Evolutionary conservation across 2,797 vertebrate species (phyloP).

Genomic region (Muraenolepis orangiensis): DNA sequence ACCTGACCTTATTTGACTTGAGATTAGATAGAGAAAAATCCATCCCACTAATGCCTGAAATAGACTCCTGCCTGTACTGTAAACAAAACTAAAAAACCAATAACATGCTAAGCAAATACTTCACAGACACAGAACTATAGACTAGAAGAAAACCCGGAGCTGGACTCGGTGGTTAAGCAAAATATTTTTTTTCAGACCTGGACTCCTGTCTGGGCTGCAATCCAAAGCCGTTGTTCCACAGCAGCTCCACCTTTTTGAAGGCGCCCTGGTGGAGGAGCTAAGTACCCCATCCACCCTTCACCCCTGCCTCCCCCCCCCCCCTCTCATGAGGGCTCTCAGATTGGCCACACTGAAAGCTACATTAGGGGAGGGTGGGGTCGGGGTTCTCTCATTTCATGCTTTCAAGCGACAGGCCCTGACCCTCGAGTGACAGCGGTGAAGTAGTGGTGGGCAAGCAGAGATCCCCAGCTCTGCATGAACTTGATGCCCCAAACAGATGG

Average conservation of each 20-base stretch:
- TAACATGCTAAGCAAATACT: conserved; percentile 22
- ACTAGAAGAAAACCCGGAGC: background rate
- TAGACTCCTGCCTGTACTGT: background rate
- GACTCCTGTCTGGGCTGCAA: conserved; percentile 37
- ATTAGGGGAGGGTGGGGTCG: background rate
- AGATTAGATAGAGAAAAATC: background rate
- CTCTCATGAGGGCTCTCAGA: background rate
- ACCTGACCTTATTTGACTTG: conserved; percentile 29
- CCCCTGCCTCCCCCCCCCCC: background rate
- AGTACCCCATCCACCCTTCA: background rate
- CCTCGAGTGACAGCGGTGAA: background rate
- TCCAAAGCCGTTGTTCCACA: conserved; percentile 43
- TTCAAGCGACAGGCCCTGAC: background rate
- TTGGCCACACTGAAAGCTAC: background rate
- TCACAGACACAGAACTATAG: conserved; percentile 10
- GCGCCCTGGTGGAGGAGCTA: background rate
- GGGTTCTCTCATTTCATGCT: background rate
- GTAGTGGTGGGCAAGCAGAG: conserved; percentile 7
- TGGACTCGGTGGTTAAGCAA: conserved; percentile 6
- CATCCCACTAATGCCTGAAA: background rate
- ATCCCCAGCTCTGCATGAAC: conserved; percentile 7
- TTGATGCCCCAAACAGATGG: conserved; percentile 36
- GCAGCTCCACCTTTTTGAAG: background rate
- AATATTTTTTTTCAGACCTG: conserved; percentile 33
- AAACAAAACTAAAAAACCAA: background rate